Evolutionary conservation across 2,113 vertebrate genomes (phyloP), one percentile per base, ranked within the genome.

Genomic region (Penelope pileata): DNA sequence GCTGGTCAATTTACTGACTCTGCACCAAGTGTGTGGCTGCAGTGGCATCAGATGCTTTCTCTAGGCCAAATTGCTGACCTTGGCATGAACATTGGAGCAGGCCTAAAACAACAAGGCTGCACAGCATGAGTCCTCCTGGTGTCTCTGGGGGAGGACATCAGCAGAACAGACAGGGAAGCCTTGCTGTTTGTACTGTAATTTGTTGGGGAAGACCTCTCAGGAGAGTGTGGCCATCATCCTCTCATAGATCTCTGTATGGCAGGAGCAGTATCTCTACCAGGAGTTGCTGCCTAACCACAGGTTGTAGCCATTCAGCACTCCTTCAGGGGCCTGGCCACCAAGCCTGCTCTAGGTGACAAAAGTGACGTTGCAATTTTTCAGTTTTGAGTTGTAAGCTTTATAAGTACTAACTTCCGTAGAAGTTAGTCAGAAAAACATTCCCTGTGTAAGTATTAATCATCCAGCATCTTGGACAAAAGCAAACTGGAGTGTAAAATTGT

Each of bases 291-390:
- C 77, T 56, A 83, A 11, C 40, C 7, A 16, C 5, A 29, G 6
- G 24, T 47, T 66, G 7, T 74, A 40, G 32, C 32, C 30, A 12
- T 40, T 19, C 26, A 69, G 32, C 16, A 6, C 27, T 6, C 5
- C 50, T 42, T 50, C 51, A 12, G 5, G n/a, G 3, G 7, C 59
- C 66, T 42, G 36, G 9, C 1, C 17, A 14, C 42, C 19, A 30
- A 30, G 40, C 42, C 63, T 83, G 76, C 3, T 43, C 40, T 73
- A 26, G 16, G 29, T 43, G 13, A 34, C 5, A 56, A 23, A 47
- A 0, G 2, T 42, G 32, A 13, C 62, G 34, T 0, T 2, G 23
- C 13, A 53, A n/a, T 13, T 19, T 43, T 32, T 24, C 47, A 50
- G 6, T 38, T 70, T 29, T 79, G 48, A 16, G 7, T 59, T 74